Evolutionary conservation across 2,888 invertebrate species (phyloP).

Genomic region (Erebia palarica): DNA sequence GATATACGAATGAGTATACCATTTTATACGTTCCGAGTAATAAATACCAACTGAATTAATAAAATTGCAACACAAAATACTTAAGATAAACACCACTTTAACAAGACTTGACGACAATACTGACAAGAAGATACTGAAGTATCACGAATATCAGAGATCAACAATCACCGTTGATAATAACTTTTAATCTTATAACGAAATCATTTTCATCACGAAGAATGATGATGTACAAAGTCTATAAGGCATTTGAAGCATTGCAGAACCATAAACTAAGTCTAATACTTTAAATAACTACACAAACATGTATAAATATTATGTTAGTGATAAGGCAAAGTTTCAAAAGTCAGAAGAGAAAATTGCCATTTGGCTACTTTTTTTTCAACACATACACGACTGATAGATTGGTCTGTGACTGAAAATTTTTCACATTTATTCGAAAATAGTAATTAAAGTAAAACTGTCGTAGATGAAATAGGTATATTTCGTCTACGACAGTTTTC

Average conservation of each 20-base stretch:
- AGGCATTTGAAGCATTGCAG: background rate
- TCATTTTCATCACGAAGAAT: background rate
- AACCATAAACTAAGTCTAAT: background rate
- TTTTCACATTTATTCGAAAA: too few relatives aligned
- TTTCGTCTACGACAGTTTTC: too few relatives aligned
- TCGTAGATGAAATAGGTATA: too few relatives aligned
- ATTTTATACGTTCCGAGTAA: background rate
- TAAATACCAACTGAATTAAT: background rate
- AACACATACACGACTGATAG: too few relatives aligned
- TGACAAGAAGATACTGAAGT: conserved; percentile 7
- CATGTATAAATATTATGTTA: background rate
- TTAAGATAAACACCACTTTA: background rate
- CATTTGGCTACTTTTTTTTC: too few relatives aligned
- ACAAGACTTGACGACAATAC: conserved; percentile 2
- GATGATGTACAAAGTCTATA: background rate
- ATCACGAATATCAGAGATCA: conserved; percentile 1
- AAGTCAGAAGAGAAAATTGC: too few relatives aligned
- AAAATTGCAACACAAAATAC: conserved; percentile 1
- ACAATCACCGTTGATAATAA: background rate
- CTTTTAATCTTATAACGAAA: conserved; percentile 1
- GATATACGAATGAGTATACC: background rate
- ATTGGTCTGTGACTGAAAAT: too few relatives aligned
- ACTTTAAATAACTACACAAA: background rate
- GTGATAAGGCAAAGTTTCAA: too few relatives aligned
- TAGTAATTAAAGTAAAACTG: too few relatives aligned